Percentiles rank a stretch among this genome's conserved stretches.
phyloP scores from a whole-genome alignment of 2,888 invertebrate species.

The Antheraea assamensis region DNA sequence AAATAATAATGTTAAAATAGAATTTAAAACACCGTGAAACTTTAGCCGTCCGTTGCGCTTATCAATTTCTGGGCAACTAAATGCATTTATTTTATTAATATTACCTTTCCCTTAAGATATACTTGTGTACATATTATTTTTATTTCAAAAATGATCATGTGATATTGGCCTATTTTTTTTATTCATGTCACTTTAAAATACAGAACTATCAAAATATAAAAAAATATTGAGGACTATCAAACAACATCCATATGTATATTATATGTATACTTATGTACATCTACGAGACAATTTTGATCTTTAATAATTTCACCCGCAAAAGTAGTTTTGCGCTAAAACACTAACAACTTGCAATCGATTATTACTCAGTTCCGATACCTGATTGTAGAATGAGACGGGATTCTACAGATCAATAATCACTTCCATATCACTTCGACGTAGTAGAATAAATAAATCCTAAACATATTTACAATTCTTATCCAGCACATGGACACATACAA shows the following conservation, averaged over 20 bases:
- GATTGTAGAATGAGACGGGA: constrained; percentile 58
- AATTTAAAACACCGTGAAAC: constrained; percentile 63
- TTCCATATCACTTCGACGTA: constrained; percentile 58
- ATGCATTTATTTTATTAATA: constrained; percentile 66
- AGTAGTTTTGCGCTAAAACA: constrained; percentile 76
- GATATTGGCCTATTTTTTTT: constrained; percentile 78
- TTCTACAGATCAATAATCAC: constrained; percentile 58
- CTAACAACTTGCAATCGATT: constrained; percentile 57
- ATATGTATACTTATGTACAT: constrained; percentile 76
- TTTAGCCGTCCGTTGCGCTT: constrained; percentile 49
- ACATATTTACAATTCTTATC: constrained; percentile 77
- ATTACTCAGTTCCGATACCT: constrained; percentile 65
- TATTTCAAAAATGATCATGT: constrained; percentile 72
- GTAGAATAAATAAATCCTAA: constrained; percentile 77
- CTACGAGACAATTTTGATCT: constrained; percentile 75
- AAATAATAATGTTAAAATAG: constrained; percentile 45
- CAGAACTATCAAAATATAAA: constrained; percentile 84
- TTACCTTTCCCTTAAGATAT: constrained; percentile 65
- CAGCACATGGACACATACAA: constrained; percentile 80
- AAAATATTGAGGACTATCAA: constrained; percentile 83
- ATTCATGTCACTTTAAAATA: constrained; percentile 74
- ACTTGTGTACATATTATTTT: constrained; percentile 66
- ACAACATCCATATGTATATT: constrained; percentile 81
- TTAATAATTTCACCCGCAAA: constrained; percentile 68
- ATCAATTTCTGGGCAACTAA: constrained; percentile 71